These are phyloP conservation scores for Andrena praecox DNA, from an alignment of 2,888 invertebrate species.

Conservation along the genomic window DNA sequence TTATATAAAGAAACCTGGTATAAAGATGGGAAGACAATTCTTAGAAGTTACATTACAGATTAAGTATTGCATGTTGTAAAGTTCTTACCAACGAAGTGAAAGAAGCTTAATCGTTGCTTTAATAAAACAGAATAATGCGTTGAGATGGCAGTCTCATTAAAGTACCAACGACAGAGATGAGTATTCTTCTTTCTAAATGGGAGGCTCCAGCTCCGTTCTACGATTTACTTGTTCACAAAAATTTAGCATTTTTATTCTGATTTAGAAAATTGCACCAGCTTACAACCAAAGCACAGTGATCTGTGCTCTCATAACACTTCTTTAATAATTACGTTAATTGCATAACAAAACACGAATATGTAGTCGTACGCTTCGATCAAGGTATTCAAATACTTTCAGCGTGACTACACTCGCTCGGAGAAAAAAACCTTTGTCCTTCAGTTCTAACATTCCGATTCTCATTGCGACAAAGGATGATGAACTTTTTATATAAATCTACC, in stretches of 20 bases:
- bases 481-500: conserved; percentile 26
- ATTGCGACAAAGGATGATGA: conserved; percentile 8
- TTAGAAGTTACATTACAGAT: conserved; percentile 59
- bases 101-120: conserved; percentile 42
- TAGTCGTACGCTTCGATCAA: not conserved
- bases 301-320: conserved; percentile 16
- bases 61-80: conserved; percentile 61
- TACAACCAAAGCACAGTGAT: conserved; percentile 24
- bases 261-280: conserved; percentile 49
- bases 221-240: conserved; percentile 7
- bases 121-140: conserved; percentile 55
- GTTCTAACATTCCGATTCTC: conserved; percentile 24
- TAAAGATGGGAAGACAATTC: conserved; percentile 65
- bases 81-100: conserved; percentile 48
- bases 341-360: conserved; percentile 11
- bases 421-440: conserved; percentile 34
- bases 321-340: conserved; percentile 24
- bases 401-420: not conserved
- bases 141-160: conserved; percentile 67
- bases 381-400: too few relatives aligned
- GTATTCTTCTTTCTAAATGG: conserved; percentile 48
- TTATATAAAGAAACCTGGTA: conserved; percentile 41
- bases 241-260: conserved; percentile 15
- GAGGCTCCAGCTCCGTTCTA: conserved; percentile 48
- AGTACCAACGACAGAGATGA: conserved; percentile 67